Percentiles rank a stretch among this genome's conserved stretches.
phyloP scores from a whole-genome alignment of 2,797 vertebrate genomes.

The Limnodromus scolopaceus region DNA sequence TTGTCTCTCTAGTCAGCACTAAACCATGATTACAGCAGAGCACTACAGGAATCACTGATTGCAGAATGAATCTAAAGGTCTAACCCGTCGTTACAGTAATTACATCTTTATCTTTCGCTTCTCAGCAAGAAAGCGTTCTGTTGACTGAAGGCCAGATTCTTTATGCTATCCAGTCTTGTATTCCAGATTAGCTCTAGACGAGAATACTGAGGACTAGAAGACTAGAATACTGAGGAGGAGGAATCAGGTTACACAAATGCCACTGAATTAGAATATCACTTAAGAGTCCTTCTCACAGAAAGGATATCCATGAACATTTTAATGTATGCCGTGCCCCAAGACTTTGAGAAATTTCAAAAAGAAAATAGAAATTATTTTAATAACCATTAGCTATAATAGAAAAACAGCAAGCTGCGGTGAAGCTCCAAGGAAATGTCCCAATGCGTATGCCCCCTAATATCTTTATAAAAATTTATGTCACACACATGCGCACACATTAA shows the following conservation, averaged over 20 bases:
- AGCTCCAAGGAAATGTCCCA: background rate
- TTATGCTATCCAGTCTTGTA: background rate
- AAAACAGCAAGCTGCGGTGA: background rate
- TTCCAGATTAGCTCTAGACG: constrained; percentile 2
- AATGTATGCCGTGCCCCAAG: background rate
- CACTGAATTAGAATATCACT: background rate
- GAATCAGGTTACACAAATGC: background rate
- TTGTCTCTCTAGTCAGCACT: constrained; percentile 44
- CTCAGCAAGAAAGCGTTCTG: constrained; percentile 25
- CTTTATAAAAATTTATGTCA: background rate
- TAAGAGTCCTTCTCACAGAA: background rate
- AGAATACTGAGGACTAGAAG: background rate
- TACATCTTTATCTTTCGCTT: constrained; percentile 55
- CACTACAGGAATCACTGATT: constrained; percentile 67
- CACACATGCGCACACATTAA: background rate
- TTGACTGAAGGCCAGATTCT: constrained; percentile 37
- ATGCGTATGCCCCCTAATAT: background rate
- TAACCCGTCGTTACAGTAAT: constrained; percentile 64
- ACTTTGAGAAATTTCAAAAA: background rate
- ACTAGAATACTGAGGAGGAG: background rate
- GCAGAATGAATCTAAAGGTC: constrained; percentile 49
- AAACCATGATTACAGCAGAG: constrained; percentile 40
- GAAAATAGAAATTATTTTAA: background rate
- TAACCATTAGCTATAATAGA: background rate
- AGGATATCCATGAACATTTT: background rate